These are phyloP conservation scores for Dasypus novemcinctus DNA, from an alignment of 2,113 vertebrate genomes.

Conservation along the genomic window DNA sequence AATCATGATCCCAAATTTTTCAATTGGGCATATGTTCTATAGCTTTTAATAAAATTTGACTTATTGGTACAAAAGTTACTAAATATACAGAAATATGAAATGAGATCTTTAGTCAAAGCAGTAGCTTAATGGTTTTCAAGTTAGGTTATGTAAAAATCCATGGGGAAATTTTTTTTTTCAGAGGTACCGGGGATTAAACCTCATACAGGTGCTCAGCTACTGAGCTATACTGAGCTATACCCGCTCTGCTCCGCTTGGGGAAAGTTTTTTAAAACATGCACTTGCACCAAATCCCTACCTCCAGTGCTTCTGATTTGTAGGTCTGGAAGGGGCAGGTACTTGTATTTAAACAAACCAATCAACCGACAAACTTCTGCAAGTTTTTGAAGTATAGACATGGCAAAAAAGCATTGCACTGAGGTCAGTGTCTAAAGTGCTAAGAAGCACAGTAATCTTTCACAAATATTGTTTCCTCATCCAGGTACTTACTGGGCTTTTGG, in stretches of 20 bases:
- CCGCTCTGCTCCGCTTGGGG: too few species aligned
- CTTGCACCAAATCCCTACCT: neutral
- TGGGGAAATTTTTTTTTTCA: neutral
- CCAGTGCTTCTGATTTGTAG: neutral
- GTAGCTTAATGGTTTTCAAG: neutral
- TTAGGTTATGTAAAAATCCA: neutral
- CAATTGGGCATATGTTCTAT: neutral
- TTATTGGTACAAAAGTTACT: too few species aligned
- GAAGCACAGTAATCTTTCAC: neutral
- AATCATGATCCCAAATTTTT: neutral
- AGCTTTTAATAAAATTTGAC: neutral
- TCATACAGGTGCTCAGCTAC: too few species aligned
- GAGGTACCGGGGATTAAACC: too few species aligned
- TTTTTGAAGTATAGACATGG: neutral
- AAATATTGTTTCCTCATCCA: neutral
- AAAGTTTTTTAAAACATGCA: neutral
- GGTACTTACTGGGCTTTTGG: neutral
- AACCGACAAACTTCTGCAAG: neutral
- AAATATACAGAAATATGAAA: neutral
- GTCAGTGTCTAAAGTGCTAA: neutral
- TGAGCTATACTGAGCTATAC: too few species aligned
- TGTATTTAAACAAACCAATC: neutral
- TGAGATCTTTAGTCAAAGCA: neutral
- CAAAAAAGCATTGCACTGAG: neutral
- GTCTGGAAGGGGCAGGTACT: neutral